Conservation (phyloP, 2,888 invertebrate genomes). For the Molorchus minor region DNA sequence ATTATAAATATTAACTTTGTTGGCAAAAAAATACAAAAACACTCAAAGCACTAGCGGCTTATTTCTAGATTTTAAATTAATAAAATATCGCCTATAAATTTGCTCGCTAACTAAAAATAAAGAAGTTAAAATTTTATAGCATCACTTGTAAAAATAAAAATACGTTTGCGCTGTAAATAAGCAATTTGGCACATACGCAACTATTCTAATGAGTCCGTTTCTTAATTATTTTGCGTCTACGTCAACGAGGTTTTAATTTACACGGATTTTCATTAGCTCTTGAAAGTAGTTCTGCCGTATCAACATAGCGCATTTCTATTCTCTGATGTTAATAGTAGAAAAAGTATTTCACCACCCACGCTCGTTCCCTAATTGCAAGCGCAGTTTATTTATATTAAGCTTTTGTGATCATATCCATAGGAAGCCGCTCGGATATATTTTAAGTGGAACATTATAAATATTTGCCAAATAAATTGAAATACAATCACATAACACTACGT, state of each 20-base stretch:
- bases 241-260: constrained; percentile 36
- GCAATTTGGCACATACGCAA: constrained; percentile 51
- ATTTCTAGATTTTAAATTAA: constrained; percentile 41
- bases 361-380: too few relatives aligned
- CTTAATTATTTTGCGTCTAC: constrained; percentile 52
- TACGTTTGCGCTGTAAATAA: constrained; percentile 49
- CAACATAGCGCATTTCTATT: too few relatives aligned
- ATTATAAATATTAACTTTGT: constrained; percentile 43
- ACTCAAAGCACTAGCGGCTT: constrained; percentile 30
- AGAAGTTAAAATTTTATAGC: constrained; percentile 46
- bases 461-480: too few relatives aligned
- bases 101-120: constrained; percentile 48
- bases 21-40: constrained; percentile 40
- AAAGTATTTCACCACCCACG: too few relatives aligned
- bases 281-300: too few relatives aligned
- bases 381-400: too few relatives aligned
- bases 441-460: too few relatives aligned
- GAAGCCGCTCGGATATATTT: too few relatives aligned
- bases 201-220: constrained; percentile 51
- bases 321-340: too few relatives aligned
- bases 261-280: not conserved
- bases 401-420: too few relatives aligned
- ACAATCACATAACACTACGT: too few relatives aligned
- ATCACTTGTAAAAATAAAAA: constrained; percentile 48
- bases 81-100: constrained; percentile 46